Evolutionary conservation across 1,140 invertebrate species (phyloP).

Genomic region (Eueides isabella): DNA sequence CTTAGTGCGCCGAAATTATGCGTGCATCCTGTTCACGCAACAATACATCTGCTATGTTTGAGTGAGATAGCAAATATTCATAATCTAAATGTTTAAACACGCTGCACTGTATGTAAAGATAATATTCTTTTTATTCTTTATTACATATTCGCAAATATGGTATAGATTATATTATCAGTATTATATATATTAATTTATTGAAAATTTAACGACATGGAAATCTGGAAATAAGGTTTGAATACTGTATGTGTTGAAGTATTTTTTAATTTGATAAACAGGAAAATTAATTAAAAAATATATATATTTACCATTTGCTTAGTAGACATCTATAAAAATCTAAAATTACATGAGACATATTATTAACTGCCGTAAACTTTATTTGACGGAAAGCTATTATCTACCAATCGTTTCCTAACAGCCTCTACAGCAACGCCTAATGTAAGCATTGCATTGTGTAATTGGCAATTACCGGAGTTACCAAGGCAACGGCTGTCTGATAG

Average conservation of each 20-base stretch:
- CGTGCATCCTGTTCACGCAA: slow-evolving; percentile 52
- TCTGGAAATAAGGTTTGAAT: no score
- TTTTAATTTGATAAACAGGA: no score
- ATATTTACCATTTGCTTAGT: no score
- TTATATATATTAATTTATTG: no score
- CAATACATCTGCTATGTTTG: slow-evolving; percentile 29
- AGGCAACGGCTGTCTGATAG: slow-evolving; percentile 58
- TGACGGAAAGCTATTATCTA: slow-evolving; percentile 25
- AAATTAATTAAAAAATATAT: no score
- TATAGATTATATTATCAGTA: background rate
- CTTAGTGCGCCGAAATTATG: slow-evolving; percentile 64
- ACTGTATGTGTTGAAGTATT: no score
- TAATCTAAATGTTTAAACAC: slow-evolving; percentile 23
- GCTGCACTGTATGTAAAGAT: slow-evolving; percentile 15
- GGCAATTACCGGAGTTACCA: slow-evolving; percentile 56
- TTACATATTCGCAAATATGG: background rate
- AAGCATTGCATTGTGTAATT: slow-evolving; percentile 55
- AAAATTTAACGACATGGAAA: no score
- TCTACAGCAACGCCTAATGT: slow-evolving; percentile 31
- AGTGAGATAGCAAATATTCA: slow-evolving; percentile 45
- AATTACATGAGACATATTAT: slow-evolving; percentile 1
- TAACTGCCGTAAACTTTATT: background rate
- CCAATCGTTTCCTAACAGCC: slow-evolving; percentile 41
- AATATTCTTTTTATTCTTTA: background rate
- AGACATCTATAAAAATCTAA: background rate